phyloP scores from a whole-genome alignment of 2,797 vertebrate genomes.

The Pangasius djambal region DNA sequence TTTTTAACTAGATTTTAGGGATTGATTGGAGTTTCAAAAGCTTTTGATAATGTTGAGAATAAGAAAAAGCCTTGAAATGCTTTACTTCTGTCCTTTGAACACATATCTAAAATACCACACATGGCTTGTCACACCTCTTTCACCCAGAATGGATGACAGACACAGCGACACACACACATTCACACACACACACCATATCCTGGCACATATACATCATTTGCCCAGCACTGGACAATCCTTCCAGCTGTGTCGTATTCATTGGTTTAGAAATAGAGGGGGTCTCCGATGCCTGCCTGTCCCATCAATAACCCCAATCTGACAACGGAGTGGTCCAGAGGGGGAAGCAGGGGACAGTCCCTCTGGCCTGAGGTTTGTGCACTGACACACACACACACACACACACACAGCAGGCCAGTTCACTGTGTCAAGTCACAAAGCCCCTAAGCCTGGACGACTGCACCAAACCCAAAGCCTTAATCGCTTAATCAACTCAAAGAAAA shows the following conservation, averaged over 20 bases:
- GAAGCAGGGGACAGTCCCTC: slow-evolving; percentile 64
- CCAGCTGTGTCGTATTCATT: slow-evolving; percentile 60
- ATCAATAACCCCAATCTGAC: slow-evolving; percentile 74
- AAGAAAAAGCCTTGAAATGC: not conserved
- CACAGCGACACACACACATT: not conserved
- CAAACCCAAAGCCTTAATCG: slow-evolving; percentile 37
- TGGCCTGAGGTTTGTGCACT: slow-evolving; percentile 67
- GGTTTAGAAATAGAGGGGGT: slow-evolving; percentile 58
- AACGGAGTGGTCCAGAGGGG: slow-evolving; percentile 65
- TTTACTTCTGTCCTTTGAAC: not conserved
- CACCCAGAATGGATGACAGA: not conserved
- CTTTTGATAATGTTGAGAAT: not conserved
- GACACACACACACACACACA: slow-evolving; percentile 42
- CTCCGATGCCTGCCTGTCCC: slow-evolving; percentile 65
- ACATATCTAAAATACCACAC: not conserved
- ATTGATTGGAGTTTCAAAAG: not conserved
- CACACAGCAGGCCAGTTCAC: slow-evolving; percentile 66
- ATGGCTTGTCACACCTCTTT: not conserved
- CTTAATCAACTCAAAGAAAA: slow-evolving; percentile 49
- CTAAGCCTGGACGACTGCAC: slow-evolving; percentile 54
- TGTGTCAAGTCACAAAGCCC: slow-evolving; percentile 61
- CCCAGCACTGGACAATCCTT: slow-evolving; percentile 52
- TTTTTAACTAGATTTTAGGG: not conserved
- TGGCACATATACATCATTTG: slow-evolving; percentile 30
- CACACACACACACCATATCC: slow-evolving; percentile 24